Base-by-base conservation (phyloP, 2,113 vertebrate genomes). In the Nothobranchius kuhntae region DNA sequence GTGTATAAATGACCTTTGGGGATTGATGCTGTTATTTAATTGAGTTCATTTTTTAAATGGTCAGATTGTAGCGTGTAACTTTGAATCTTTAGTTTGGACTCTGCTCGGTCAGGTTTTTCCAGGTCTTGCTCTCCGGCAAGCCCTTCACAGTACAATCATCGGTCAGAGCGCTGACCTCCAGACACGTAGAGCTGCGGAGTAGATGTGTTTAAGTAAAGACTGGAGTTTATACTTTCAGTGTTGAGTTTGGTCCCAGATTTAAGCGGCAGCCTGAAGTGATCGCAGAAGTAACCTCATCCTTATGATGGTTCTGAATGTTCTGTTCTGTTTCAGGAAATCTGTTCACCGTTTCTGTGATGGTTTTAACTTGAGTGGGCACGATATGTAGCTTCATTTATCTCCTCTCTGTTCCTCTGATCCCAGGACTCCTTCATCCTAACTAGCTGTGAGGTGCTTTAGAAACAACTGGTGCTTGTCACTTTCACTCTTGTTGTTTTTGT, bases 1-100 rank as follows among this genome's bases (percentile, higher is more conserved):
- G 84, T 92, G 89, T 90, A 90, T 90, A 74, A 78, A 87, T 68
- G 2, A 75, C 83, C 78, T 83, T 81, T 79, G 82, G 87, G 78
- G 80, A 81, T 83, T 76, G 81, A 89, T 81, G 51, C 81, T 87
- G 69, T 86, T 91, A 89, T 91, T 91, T 92, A 91, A 91, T 84
- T 89, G 57, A 73, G 85, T 72, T 62, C 79, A 51, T 82, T 73
- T 58, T 64, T 53, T 57, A 74, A 60, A 53, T 66, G 6, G 71
- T 82, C 68, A 15, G 68, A 78, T 80, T 68, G 80, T 89, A 81
- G 79, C 72, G 75, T 46, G 56, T 78, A 71, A 69, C 65, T 75
- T 68, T 62, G 68, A 69, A 50, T 74, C 46, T 66, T 65, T 66
- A 70, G 8, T 4, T 40, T 73, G 69, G 55, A 70, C 55, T 78